phyloP scores from a whole-genome alignment of 2,113 vertebrate species.

The Ochotona princeps region DNA sequence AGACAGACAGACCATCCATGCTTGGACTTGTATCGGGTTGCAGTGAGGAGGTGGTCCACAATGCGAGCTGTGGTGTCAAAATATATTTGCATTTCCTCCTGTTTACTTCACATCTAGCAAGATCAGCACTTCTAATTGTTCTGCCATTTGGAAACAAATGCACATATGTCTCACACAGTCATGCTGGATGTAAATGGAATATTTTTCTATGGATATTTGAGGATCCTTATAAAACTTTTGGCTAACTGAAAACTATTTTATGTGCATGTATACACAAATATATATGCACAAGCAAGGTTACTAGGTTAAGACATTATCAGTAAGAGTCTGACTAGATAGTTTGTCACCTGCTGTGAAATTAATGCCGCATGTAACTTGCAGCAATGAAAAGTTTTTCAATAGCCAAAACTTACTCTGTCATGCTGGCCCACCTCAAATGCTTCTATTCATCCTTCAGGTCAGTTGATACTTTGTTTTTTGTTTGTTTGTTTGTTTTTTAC shows the following conservation, averaged over 20 bases:
- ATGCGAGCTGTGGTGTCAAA: neutral
- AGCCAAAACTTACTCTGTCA: slow-evolving; percentile 72
- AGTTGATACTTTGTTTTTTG: slow-evolving; percentile 39
- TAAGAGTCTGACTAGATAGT: slow-evolving; percentile 1
- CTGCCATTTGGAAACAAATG: slow-evolving; percentile 11
- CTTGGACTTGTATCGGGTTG: neutral
- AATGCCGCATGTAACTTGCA: slow-evolving; percentile 16
- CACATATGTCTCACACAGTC: neutral
- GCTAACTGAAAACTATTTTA: neutral
- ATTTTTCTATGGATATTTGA: neutral
- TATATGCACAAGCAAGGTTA: neutral
- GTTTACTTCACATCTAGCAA: neutral
- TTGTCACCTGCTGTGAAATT: slow-evolving; percentile 8
- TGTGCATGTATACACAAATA: neutral
- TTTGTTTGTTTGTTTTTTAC: neutral
- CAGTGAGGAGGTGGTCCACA: neutral
- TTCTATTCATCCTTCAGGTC: slow-evolving; percentile 62
- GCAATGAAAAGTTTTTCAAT: slow-evolving; percentile 52
- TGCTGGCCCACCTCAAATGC: slow-evolving; percentile 65
- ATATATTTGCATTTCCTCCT: neutral
- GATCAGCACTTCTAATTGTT: neutral
- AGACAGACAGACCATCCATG: no score
- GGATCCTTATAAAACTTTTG: neutral
- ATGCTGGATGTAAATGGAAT: neutral
- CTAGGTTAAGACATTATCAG: neutral